phyloP scores from a whole-genome alignment of 2,797 vertebrate genomes.

The Chromis chromis region DNA sequence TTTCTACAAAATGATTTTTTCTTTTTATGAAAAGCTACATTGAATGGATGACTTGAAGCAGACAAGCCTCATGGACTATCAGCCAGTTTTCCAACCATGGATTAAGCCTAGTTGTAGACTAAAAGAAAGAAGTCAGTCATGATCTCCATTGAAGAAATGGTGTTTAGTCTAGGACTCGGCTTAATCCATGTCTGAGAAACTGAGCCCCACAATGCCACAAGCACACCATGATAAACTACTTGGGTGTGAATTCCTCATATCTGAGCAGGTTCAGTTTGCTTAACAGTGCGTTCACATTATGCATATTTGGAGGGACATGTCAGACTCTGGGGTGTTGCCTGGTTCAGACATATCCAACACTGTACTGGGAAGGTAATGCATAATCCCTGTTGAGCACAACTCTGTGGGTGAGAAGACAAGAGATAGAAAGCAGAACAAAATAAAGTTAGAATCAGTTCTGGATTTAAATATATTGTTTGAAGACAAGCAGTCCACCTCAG shows the following conservation, averaged over 20 bases:
- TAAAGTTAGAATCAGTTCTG: background rate
- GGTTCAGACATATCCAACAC: no score
- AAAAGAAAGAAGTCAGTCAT: no score
- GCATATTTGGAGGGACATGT: background rate
- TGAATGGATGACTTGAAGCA: background rate
- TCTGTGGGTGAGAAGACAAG: no score
- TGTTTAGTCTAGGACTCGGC: no score
- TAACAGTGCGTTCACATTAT: background rate
- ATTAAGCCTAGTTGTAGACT: no score
- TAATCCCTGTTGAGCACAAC: background rate
- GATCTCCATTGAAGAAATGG: no score
- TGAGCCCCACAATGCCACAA: background rate
- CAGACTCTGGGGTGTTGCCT: background rate
- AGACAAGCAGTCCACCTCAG: background rate
- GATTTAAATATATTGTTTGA: background rate
- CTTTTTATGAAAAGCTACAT: background rate
- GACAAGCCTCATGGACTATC: background rate
- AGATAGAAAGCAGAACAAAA: background rate
- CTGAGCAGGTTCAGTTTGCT: background rate
- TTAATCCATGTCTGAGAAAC: no score
- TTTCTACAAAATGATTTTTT: background rate
- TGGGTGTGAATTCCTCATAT: background rate
- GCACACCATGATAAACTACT: background rate
- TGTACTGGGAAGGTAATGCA: no score
- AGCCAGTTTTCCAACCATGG: no score